Percentiles rank a stretch among this genome's conserved stretches.
Conservation (phyloP, 2,113 vertebrate genomes). For the Macaca mulatta region DNA sequence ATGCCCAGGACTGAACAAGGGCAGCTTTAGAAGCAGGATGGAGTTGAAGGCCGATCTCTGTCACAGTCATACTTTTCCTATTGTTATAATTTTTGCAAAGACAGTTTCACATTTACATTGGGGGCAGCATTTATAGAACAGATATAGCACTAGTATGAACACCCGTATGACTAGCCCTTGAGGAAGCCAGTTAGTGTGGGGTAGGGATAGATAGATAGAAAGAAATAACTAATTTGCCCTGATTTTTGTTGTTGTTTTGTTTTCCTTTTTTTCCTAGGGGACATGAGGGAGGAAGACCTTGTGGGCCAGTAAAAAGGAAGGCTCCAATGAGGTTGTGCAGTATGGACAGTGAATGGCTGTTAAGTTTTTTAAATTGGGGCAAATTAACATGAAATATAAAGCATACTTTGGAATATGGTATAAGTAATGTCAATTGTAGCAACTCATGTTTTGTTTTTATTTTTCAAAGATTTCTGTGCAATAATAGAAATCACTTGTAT, state of each 20-base stretch:
- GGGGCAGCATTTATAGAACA: neutral
- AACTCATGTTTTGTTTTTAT: neutral
- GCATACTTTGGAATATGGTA: neutral
- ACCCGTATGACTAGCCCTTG: neutral
- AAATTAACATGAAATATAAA: slow-evolving; percentile 4
- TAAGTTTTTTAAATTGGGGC: neutral
- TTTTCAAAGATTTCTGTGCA: neutral
- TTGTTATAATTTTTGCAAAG: too few species aligned
- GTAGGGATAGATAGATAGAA: neutral
- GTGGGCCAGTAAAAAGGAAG: neutral
- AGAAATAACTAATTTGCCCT: neutral
- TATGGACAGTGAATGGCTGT: neutral
- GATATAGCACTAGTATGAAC: neutral
- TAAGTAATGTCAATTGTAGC: neutral
- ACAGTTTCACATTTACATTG: neutral
- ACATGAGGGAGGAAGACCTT: neutral
- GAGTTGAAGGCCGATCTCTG: too few species aligned
- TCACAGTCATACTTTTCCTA: too few species aligned
- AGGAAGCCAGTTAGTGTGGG: neutral
- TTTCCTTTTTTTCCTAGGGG: neutral
- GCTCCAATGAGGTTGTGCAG: neutral
- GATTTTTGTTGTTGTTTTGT: neutral
- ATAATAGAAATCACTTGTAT: neutral
- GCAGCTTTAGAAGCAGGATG: too few species aligned
- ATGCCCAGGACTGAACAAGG: too few species aligned